A percentile compares a stretch with the other conserved stretches of the same genome.
Conservation (phyloP, 2,113 vertebrate genomes). For the Lepisosteus oculatus region DNA sequence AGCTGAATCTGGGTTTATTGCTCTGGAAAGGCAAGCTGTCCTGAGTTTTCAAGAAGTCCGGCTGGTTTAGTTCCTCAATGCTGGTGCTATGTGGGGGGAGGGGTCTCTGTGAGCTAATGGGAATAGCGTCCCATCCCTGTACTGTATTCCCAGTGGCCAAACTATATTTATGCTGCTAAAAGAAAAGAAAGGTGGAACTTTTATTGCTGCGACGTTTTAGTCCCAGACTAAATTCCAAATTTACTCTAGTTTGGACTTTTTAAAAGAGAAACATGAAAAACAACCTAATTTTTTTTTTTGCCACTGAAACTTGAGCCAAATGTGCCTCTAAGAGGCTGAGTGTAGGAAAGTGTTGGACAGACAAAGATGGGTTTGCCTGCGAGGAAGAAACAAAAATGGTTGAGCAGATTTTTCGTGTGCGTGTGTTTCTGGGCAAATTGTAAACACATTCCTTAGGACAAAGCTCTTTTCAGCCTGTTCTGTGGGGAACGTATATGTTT, state of each 20-base stretch:
- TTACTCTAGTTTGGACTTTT: slow-evolving; percentile 88
- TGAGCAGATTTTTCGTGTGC: slow-evolving; percentile 72
- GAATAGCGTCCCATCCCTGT: slow-evolving; percentile 82
- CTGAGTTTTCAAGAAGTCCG: slow-evolving; percentile 77
- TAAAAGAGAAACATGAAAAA: slow-evolving; percentile 24
- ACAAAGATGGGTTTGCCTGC: slow-evolving; percentile 84
- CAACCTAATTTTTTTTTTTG: slow-evolving; percentile 77
- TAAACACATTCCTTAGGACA: slow-evolving; percentile 99
- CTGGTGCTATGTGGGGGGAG: slow-evolving; percentile 70
- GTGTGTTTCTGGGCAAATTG: slow-evolving; percentile 82
- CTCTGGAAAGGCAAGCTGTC: slow-evolving; percentile 75
- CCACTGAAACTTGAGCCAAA: slow-evolving; percentile 99
- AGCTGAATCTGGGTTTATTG: slow-evolving; percentile 29
- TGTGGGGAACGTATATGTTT: slow-evolving; percentile 83
- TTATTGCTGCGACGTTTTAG: slow-evolving; percentile 99
- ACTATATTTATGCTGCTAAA: slow-evolving; percentile 99
- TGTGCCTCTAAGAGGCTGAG: slow-evolving; percentile 99
- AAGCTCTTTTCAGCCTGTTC: slow-evolving; percentile 84
- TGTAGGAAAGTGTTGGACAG: slow-evolving; percentile 85
- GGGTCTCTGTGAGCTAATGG: slow-evolving; percentile 46
- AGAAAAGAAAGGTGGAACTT: slow-evolving; percentile 71
- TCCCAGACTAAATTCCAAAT: slow-evolving; percentile 99
- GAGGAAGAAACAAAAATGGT: slow-evolving; percentile 80
- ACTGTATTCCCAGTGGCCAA: slow-evolving; percentile 98
- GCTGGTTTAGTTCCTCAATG: slow-evolving; percentile 76